Conservation (phyloP, 2,113 vertebrate genomes). For the Beaufortia kweichowensis region DNA sequence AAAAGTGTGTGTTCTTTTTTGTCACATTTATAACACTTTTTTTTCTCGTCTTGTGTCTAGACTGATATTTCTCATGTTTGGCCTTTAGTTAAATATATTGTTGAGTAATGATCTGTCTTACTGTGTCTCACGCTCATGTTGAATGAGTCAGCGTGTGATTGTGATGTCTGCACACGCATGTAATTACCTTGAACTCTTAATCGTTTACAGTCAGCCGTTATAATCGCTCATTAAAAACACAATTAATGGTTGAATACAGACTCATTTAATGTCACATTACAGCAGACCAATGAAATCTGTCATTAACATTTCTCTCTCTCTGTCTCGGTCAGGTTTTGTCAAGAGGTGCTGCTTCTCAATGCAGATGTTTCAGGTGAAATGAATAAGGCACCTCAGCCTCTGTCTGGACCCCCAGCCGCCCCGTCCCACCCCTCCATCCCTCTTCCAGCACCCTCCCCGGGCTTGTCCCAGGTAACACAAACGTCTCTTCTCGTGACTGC, state of each 20-base stretch:
- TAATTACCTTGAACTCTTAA: too few species aligned
- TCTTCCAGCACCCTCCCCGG: constrained; percentile 88
- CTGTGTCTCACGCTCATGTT: too few species aligned
- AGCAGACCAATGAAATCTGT: neutral
- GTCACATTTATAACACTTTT: too few species aligned
- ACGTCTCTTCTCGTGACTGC: neutral
- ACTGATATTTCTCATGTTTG: too few species aligned
- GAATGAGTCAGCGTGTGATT: neutral
- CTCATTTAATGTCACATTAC: neutral
- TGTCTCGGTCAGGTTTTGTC: constrained; percentile 60
- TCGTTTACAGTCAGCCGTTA: neutral
- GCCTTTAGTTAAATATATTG: too few species aligned
- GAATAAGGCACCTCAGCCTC: constrained; percentile 99
- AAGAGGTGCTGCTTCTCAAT: constrained; percentile 84
- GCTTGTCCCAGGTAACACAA: constrained; percentile 87
- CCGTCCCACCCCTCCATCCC: constrained; percentile 75
- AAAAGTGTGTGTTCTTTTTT: too few species aligned
- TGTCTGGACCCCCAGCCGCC: constrained; percentile 88
- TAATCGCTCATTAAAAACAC: neutral
- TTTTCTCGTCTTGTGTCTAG: too few species aligned
- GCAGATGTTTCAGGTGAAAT: constrained; percentile 94
- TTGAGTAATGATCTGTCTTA: too few species aligned
- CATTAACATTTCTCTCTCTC: neutral
- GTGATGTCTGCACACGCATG: neutral
- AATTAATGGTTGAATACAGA: too few species aligned